Conservation (phyloP, 2,888 invertebrate genomes). For the Graphium colonna region DNA sequence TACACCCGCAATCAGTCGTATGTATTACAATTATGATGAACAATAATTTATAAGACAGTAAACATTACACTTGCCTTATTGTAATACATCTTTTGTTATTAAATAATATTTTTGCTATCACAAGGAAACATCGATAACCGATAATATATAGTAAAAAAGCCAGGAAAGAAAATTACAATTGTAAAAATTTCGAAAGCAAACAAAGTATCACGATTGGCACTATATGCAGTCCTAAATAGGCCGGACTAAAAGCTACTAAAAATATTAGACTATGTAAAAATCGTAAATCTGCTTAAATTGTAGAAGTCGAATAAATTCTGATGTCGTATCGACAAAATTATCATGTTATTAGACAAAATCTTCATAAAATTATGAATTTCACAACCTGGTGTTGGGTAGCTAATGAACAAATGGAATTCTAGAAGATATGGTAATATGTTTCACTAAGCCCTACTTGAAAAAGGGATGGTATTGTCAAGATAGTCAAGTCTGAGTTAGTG, state of each 20-base stretch:
- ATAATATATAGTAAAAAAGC: constrained; percentile 23
- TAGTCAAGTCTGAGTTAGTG: constrained; percentile 30
- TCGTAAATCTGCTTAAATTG: constrained; percentile 33
- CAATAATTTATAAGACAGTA: constrained; percentile 43
- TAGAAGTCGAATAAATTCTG: constrained; percentile 45
- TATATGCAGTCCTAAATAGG: constrained; percentile 60
- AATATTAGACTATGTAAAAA: constrained; percentile 51
- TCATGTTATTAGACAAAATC: constrained; percentile 15
- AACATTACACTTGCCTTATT: constrained; percentile 22
- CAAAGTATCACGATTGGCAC: constrained; percentile 55
- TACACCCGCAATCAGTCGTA: constrained; percentile 79
- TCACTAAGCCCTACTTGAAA: constrained; percentile 49
- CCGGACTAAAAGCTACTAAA: constrained; percentile 70
- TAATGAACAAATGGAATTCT: constrained; percentile 31
- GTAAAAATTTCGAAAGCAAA: constrained; percentile 42
- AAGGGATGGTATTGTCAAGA: constrained; percentile 73
- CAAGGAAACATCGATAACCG: constrained; percentile 20
- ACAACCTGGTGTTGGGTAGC: constrained; percentile 57
- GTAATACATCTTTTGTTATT: constrained; percentile 24
- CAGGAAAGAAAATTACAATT: constrained; percentile 16
- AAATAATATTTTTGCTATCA: constrained; percentile 19
- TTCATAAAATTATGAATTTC: constrained; percentile 56
- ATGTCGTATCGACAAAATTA: constrained; percentile 26
- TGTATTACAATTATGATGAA: constrained; percentile 73
- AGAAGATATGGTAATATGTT: constrained; percentile 44